A percentile compares a stretch with the other conserved stretches of the same genome.
These are phyloP conservation scores for Lepidocyrtinus sp. DNA, from an alignment of 2,888 invertebrate species.

Conservation along the genomic window DNA sequence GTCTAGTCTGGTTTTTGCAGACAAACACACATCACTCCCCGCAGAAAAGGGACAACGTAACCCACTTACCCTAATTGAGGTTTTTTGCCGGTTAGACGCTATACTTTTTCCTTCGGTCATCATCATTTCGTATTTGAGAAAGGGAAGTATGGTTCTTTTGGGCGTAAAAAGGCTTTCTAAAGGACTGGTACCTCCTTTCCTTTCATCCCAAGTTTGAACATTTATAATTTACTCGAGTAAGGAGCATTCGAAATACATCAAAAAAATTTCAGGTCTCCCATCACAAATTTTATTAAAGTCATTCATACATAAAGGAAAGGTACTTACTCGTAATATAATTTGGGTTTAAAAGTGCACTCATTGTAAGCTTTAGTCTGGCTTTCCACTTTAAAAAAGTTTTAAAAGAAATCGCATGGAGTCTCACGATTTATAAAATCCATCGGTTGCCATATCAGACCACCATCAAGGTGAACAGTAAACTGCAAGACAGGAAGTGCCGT, in stretches of 20 bases:
- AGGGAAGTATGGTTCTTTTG: slow-evolving; percentile 9
- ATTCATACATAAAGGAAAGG: slow-evolving; percentile 8
- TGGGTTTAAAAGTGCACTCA: too few species aligned
- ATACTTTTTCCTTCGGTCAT: background rate
- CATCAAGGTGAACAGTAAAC: background rate
- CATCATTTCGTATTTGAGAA: background rate
- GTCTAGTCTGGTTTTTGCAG: slow-evolving; percentile 13
- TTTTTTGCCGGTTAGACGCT: slow-evolving; percentile 8
- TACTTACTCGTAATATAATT: too few species aligned
- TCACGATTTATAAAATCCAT: slow-evolving; percentile 34
- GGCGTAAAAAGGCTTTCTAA: background rate
- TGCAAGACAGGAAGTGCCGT: background rate
- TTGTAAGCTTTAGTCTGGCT: too few species aligned
- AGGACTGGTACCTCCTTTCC: too few species aligned
- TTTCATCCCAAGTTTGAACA: too few species aligned
- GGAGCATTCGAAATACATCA: too few species aligned
- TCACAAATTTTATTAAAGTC: too few species aligned
- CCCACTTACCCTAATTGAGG: slow-evolving; percentile 49
- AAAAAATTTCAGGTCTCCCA: too few species aligned
- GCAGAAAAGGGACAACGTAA: slow-evolving; percentile 34
- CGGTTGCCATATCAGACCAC: too few species aligned
- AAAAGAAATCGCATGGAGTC: slow-evolving; percentile 37
- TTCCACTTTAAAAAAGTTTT: too few species aligned
- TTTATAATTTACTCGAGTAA: too few species aligned
- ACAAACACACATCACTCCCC: background rate